A percentile compares a stretch with the other conserved stretches of the same genome.
phyloP scores from a whole-genome alignment of 2,888 invertebrate species.

The Autographa gamma region DNA sequence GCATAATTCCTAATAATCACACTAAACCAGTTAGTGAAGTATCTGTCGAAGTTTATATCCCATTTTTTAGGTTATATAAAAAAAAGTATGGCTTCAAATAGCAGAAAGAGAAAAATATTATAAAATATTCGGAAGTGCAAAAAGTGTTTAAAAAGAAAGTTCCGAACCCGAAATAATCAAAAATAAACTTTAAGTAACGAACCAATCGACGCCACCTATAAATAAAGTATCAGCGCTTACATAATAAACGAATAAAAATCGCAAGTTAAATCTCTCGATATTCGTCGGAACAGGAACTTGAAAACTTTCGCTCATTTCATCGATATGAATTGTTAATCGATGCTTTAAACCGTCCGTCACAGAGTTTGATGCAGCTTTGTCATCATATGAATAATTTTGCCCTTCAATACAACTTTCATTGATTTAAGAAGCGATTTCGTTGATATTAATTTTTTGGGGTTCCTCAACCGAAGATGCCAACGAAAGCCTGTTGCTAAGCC shows the following conservation, averaged over 20 bases:
- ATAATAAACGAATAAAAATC: background rate
- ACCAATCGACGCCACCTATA: background rate
- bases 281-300: background rate
- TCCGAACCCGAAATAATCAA: too few relatives aligned
- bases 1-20: too few relatives aligned
- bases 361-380: background rate
- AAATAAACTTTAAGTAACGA: too few relatives aligned
- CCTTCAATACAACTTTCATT: background rate
- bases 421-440: background rate
- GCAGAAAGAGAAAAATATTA: too few relatives aligned
- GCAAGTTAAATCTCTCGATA: background rate
- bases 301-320: constrained; percentile 5
- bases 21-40: too few relatives aligned
- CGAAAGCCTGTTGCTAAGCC: too few relatives aligned
- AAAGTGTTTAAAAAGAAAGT: too few relatives aligned
- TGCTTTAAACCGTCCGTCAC: background rate
- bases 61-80: too few relatives aligned
- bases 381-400: background rate
- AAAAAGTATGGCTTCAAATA: too few relatives aligned
- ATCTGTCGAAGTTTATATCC: too few relatives aligned
- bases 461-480: background rate
- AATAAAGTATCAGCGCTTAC: background rate
- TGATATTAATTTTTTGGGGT: background rate
- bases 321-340: constrained; percentile 9
- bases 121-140: too few relatives aligned